phyloP scores from a whole-genome alignment of 2,113 vertebrate species.

The Atherinomorus stipes region DNA sequence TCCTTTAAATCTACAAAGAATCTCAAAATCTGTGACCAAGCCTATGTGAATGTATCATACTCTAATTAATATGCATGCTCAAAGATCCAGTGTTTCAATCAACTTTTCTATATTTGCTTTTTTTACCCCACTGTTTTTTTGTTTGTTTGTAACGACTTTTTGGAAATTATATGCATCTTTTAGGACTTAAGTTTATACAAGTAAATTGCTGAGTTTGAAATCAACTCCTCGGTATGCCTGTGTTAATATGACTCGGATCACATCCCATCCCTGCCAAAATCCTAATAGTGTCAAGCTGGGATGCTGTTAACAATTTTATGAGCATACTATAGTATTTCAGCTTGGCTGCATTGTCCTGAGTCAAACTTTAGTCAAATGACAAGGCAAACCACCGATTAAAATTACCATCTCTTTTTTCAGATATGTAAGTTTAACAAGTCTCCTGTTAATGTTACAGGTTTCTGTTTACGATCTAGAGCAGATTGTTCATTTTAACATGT shows the following conservation, averaged over 20 bases:
- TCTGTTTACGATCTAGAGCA: no score
- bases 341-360: conserved; percentile 12
- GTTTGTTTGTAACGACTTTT: no score
- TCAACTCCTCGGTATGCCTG: conserved; percentile 32
- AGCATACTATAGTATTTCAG: conserved; percentile 41
- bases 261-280: conserved; percentile 42
- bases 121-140: neutral
- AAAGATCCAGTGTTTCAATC: no score
- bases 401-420: no score
- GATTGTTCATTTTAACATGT: no score
- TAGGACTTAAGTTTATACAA: neutral
- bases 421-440: no score
- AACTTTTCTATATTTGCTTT: neutral
- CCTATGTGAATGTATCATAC: no score
- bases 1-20: no score
- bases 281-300: conserved; percentile 36
- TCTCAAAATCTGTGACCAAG: neutral
- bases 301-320: conserved; percentile 22
- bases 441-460: no score
- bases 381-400: neutral
- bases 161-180: no score
- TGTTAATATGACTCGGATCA: conserved; percentile 42
- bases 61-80: no score
- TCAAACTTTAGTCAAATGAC: conserved; percentile 1
- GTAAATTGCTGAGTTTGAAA: conserved; percentile 25